Conservation (phyloP, 64 coral and sea anemone species). For the Acropora tenuis region DNA sequence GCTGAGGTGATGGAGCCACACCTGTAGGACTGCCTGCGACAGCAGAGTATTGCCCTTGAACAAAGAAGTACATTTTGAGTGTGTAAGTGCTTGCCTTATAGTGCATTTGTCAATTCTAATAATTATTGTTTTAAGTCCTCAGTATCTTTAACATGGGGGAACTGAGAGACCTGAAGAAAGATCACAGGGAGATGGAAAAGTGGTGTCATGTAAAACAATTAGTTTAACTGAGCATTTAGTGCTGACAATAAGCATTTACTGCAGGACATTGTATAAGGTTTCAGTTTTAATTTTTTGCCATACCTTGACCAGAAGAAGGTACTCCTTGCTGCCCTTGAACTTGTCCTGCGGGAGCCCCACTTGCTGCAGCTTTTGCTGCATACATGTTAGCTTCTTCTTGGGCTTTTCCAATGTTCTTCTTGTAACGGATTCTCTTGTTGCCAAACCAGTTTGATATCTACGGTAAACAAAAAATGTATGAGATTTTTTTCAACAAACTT, state of each 20-base stretch:
- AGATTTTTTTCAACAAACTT: too few species aligned
- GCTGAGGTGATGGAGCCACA: slow-evolving; percentile 78
- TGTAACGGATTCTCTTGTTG: slow-evolving; percentile 98
- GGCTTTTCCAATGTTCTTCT: slow-evolving; percentile 99
- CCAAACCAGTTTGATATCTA: slow-evolving; percentile 99
- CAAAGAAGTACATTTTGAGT: not conserved
- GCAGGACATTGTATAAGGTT: not conserved
- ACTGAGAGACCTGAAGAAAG: too few species aligned
- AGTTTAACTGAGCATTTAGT: not conserved
- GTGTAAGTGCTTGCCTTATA: not conserved
- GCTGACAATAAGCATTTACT: not conserved
- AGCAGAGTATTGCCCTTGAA: slow-evolving; percentile 10
- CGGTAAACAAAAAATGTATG: not conserved
- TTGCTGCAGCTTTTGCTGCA: slow-evolving; percentile 93
- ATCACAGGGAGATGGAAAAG: too few species aligned
- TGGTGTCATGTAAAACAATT: too few species aligned
- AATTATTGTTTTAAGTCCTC: not conserved
- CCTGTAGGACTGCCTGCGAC: slow-evolving; percentile 73
- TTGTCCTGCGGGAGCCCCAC: slow-evolving; percentile 48
- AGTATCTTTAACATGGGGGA: too few species aligned
- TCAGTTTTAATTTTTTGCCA: not conserved
- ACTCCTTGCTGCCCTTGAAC: slow-evolving; percentile 62
- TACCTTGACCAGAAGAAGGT: slow-evolving; percentile 80
- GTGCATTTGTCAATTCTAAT: not conserved
- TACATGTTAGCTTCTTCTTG: slow-evolving; percentile 98